Evolutionary conservation across 1,140 invertebrate genomes (phyloP), one percentile per base, ranked within the genome.

Genomic region (Leptoteleia sp.): DNA sequence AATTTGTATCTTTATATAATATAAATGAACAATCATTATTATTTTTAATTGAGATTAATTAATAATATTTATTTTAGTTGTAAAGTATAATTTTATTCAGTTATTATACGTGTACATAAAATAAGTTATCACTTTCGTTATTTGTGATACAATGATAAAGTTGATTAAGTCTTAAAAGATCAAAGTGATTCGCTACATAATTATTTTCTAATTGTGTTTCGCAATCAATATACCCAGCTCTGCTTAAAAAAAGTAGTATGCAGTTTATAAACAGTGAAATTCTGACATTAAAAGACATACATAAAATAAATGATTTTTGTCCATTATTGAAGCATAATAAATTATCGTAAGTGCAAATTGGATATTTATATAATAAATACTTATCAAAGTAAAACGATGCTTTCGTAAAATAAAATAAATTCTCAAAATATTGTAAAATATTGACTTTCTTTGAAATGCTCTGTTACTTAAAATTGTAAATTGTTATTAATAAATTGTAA

Each of bases 371-470:
- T n/a, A 61, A 40, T 61, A 59, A 61, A 47, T 16, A 19, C 13
- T 6, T 61, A 61, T 61, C 45, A 59, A 59, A 59, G 38, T 59
- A 33, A 11, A 31, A 43, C 27, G 27, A 33, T 29, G 31, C 17
- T 27, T 57, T 9, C 31, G 31, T 22, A 7, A 38, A 8, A 33
- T 2, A 43, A 55, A 3, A 22, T 43, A 33, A n/a, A 31, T 43
- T 59, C 15, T 45, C 40, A 31, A 59, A 43, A 59, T 38, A 9
- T 54, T 57, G 38, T 57, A 47, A 62, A 62, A 42, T 62, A 62
- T 62, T 47, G 12, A 62, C 43, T 62, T 42, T 38, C 31, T 25
- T 38, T 48, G 0, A 48, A 45, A 48, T 35, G 16, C 16, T 62
- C 19, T 31, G n/a, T 17, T 4, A 11, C 29, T 29, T 17, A 19